Evolutionary conservation across 2,888 invertebrate genomes (phyloP), one percentile per base, ranked within the genome.

Genomic region (Megalurothrips usitatus): DNA sequence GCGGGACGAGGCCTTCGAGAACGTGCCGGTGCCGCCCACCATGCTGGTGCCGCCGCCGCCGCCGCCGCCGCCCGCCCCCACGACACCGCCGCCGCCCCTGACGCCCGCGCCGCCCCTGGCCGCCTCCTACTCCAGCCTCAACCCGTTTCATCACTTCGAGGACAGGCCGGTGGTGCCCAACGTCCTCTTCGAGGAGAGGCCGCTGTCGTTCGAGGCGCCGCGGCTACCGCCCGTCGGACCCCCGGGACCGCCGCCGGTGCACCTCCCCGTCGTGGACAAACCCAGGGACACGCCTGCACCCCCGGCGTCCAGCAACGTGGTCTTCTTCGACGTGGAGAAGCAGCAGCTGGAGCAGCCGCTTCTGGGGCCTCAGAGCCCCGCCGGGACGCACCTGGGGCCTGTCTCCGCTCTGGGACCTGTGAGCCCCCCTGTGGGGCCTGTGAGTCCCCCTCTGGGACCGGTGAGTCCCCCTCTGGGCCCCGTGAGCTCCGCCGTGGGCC

Each of bases 41-140:
- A 91, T 92, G 85, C 88, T 93, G 81, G 90, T 93, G 82, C 93
- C 93, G 19, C 93, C 93, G 17, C 93, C 93, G 47, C 82, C 83
- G 17, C 79, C 81, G 0, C 79, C 78, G 79, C 82, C 34, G 75
- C 78, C 82, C 82, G 82, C 82, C 79, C 80, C 79, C 58, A 81
- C 82, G 47, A 80, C 82, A 26, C 79, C 82, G 14, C 49, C 82
- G 14, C 81, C 82, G 52, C 82, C 84, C 23, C 81, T 82, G 80
- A 80, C 81, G 3, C 81, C 82, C 9, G 79, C 80, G 34, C 80
- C 80, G 78, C 82, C 82, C 34, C 80, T 81, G 10, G 28, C 81
- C 28, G 79, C 83, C 23, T 81, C 82, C 19, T 84, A 84, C 49
- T 82, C 84, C 79, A 81, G 81, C 48, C 82, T 83, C n/a, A 58